Conservation (phyloP, 1,140 invertebrate species). For the Babylonia areolata region DNA sequence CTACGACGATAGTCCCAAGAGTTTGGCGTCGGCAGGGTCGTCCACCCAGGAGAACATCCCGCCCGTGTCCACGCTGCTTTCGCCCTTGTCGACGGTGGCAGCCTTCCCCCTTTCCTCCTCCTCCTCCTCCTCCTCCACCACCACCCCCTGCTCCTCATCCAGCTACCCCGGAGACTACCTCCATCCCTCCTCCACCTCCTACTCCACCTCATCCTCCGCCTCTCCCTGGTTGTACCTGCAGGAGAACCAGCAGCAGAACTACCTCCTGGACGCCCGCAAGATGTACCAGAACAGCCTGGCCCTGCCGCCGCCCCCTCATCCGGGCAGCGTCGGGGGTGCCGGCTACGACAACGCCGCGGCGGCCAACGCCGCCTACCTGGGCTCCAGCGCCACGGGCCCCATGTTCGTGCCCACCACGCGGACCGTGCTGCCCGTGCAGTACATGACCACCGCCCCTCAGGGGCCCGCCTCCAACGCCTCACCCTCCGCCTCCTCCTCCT, state of each 20-base stretch:
- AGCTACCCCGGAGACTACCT: neutral
- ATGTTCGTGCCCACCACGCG: conserved; percentile 73
- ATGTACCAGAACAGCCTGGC: conserved; percentile 39
- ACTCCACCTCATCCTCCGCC: neutral
- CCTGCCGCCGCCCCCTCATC: conserved; percentile 8
- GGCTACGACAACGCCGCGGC: conserved; percentile 23
- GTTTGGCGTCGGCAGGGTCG: neutral
- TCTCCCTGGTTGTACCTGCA: neutral
- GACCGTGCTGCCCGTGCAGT: conserved; percentile 68
- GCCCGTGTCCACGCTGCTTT: conserved; percentile 5
- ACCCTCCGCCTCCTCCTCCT: conserved; percentile 17
- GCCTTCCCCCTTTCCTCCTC: no score
- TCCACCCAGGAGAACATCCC: conserved; percentile 30
- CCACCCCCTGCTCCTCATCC: neutral
- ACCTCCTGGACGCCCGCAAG: neutral
- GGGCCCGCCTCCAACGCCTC: conserved; percentile 49
- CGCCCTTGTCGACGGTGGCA: neutral
- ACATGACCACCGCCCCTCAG: conserved; percentile 55
- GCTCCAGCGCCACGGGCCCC: conserved; percentile 63
- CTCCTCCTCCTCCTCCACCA: conserved; percentile 20
- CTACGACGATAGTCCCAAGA: neutral
- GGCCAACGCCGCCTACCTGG: conserved; percentile 56
- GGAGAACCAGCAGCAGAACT: neutral
- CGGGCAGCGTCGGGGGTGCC: neutral
- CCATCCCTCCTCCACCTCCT: neutral